A percentile compares a stretch with the other conserved stretches of the same genome.
Conservation (phyloP, 2,113 vertebrate genomes). For the Scalopus aquaticus region DNA sequence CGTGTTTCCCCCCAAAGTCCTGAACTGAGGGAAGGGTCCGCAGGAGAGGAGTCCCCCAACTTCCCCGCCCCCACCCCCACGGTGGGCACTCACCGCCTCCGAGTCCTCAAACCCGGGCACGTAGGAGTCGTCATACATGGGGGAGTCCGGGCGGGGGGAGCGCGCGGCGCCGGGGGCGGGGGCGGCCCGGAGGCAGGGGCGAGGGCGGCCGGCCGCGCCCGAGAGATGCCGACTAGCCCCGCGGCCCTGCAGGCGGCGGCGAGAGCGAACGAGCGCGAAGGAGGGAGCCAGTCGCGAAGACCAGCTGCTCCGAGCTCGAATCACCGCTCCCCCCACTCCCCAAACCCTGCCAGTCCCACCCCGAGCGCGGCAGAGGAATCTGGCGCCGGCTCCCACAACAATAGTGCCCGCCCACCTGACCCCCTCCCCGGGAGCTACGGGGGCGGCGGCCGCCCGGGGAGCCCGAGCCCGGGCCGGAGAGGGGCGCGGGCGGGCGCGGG, state of each 20-base stretch:
- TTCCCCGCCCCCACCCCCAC: constrained; percentile 59
- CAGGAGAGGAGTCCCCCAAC: constrained; percentile 47
- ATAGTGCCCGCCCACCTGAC: constrained; percentile 82
- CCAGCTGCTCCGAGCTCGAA: constrained; percentile 67
- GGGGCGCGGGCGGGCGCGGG: not conserved
- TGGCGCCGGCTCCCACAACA: constrained; percentile 72
- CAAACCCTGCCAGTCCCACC: constrained; percentile 74
- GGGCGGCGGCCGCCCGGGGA: constrained; percentile 30
- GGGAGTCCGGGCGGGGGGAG: constrained; percentile 74
- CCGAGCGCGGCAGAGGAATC: constrained; percentile 73
- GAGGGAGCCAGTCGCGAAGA: constrained; percentile 57
- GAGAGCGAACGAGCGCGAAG: constrained; percentile 50
- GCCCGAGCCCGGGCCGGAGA: not conserved
- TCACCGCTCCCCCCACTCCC: constrained; percentile 59
- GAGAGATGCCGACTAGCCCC: constrained; percentile 64
- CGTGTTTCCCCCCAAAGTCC: too few relatives aligned
- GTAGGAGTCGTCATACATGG: constrained; percentile 86
- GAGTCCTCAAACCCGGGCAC: constrained; percentile 87
- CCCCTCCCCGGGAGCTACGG: constrained; percentile 59
- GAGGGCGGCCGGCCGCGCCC: constrained; percentile 72
- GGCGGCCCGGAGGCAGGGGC: constrained; percentile 57
- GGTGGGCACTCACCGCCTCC: constrained; percentile 83
- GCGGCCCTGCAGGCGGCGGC: constrained; percentile 70
- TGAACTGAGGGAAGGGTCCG: constrained; percentile 56
- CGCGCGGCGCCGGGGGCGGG: constrained; percentile 61